These are phyloP conservation scores for Eubucco bourcierii DNA, from an alignment of 2,113 vertebrate genomes.

Conservation along the genomic window DNA sequence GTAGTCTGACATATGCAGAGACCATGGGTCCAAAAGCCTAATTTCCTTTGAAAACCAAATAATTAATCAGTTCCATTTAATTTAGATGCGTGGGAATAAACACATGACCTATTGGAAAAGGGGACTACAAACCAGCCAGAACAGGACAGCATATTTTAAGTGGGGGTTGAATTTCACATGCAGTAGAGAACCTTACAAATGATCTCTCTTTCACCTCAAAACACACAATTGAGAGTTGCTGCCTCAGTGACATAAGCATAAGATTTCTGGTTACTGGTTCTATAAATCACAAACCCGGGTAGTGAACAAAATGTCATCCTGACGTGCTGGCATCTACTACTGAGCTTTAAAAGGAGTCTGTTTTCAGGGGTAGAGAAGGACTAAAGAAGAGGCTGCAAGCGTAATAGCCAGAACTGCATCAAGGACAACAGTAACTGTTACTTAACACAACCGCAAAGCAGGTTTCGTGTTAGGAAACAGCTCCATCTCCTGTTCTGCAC, in stretches of 20 bases:
- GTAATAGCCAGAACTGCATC: neutral
- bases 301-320: neutral
- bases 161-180: neutral
- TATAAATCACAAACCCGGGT: neutral
- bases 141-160: neutral
- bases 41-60: neutral
- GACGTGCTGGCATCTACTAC: neutral
- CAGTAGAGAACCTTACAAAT: neutral
- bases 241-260: neutral
- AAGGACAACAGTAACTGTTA: neutral
- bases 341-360: neutral
- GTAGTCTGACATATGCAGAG: neutral
- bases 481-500: constrained; percentile 75
- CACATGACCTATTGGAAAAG: neutral
- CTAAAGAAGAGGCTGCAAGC: neutral
- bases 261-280: neutral
- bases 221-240: neutral
- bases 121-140: neutral
- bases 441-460: neutral
- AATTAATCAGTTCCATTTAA: neutral
- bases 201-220: neutral
- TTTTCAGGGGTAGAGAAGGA: neutral
- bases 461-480: constrained; percentile 61
- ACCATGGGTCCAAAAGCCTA: neutral
- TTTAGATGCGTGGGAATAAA: neutral